Conservation (phyloP, 2,888 invertebrate genomes). For the Leucania comma region DNA sequence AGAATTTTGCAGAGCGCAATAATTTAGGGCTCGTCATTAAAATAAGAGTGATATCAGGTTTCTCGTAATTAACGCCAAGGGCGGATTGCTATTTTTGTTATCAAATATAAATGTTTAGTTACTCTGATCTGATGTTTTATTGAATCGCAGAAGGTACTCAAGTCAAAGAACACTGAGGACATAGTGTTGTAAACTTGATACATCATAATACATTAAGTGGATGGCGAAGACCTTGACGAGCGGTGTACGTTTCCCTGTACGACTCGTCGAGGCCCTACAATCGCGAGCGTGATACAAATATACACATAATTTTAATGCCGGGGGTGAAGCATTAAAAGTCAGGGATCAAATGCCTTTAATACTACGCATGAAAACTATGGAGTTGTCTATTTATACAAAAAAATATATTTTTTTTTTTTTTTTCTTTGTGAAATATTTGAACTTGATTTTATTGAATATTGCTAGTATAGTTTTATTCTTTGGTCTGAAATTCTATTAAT, state of each 20-base stretch:
- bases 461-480: no score
- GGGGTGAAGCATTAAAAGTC: slow-evolving; percentile 91
- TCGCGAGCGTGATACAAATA: slow-evolving; percentile 90
- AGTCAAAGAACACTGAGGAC: slow-evolving; percentile 33
- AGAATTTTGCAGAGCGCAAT: slow-evolving; percentile 89
- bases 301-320: slow-evolving; percentile 90
- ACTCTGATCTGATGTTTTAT: slow-evolving; percentile 41
- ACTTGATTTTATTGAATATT: no score
- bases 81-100: slow-evolving; percentile 85
- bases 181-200: slow-evolving; percentile 66
- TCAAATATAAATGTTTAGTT: slow-evolving; percentile 74
- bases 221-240: slow-evolving; percentile 83
- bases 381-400: slow-evolving; percentile 57
- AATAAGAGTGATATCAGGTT: slow-evolving; percentile 89
- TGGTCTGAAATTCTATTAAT: no score
- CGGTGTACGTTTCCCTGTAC: slow-evolving; percentile 82
- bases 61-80: slow-evolving; percentile 88
- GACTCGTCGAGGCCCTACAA: slow-evolving; percentile 88
- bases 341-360: slow-evolving; percentile 91
- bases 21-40: slow-evolving; percentile 85
- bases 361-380: slow-evolving; percentile 74
- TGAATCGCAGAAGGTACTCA: slow-evolving; percentile 19
- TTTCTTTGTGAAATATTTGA: no score
- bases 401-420: no score
- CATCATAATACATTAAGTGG: slow-evolving; percentile 69